Conservation (phyloP, 2,888 invertebrate genomes). For the Agrochola litura region DNA sequence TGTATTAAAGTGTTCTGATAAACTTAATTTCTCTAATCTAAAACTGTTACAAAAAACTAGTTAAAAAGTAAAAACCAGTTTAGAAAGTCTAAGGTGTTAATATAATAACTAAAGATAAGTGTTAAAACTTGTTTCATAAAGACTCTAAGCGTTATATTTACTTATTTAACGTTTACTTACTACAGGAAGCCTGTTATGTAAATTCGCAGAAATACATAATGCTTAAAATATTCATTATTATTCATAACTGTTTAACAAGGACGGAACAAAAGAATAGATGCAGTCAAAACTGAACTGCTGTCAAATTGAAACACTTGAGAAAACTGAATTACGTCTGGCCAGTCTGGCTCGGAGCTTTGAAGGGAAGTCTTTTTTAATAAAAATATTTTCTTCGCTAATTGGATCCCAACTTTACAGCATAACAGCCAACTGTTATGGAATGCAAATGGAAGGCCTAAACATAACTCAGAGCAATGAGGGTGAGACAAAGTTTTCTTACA, state of each 20-base stretch:
- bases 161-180: neutral
- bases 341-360: constrained; percentile 29
- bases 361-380: neutral
- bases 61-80: neutral
- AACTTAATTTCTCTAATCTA: neutral
- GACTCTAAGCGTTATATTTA: constrained; percentile 9
- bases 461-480: neutral
- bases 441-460: constrained; percentile 6
- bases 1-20: neutral
- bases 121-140: neutral
- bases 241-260: constrained; percentile 15
- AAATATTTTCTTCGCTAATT: constrained; percentile 30
- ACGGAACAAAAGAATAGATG: constrained; percentile 26
- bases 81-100: constrained; percentile 28
- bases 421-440: neutral
- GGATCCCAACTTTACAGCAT: constrained; percentile 22
- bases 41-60: neutral
- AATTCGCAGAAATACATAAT: constrained; percentile 24
- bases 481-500: neutral
- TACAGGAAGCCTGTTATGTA: neutral
- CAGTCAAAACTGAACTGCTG: constrained; percentile 12
- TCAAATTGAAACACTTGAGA: constrained; percentile 31
- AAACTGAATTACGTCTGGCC: constrained; percentile 14
- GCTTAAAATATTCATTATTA: constrained; percentile 26
- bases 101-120: neutral